phyloP scores from a whole-genome alignment of 2,113 vertebrate species.

The Butorides virescens region DNA sequence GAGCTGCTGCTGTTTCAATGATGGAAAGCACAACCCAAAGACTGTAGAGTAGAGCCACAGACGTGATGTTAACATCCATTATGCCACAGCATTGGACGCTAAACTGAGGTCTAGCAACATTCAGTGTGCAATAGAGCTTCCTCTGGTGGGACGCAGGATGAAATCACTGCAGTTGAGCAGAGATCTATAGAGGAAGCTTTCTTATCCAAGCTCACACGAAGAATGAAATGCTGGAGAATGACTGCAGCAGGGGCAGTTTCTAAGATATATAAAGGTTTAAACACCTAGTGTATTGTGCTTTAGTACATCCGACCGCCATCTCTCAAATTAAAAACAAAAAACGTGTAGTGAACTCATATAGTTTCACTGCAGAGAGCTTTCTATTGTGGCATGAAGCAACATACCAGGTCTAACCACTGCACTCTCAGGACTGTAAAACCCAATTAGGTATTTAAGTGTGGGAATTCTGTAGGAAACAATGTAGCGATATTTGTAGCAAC shows the following conservation, averaged over 20 bases:
- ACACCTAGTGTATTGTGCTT: neutral
- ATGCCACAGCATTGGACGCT: neutral
- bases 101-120: neutral
- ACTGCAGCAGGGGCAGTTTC: neutral
- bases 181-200: neutral
- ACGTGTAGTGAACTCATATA: rapidly evolving
- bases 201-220: neutral
- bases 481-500: neutral
- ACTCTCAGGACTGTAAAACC: neutral
- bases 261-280: neutral
- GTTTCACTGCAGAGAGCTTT: neutral
- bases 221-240: neutral
- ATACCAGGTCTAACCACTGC: neutral
- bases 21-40: neutral
- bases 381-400: neutral
- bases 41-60: neutral
- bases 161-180: neutral
- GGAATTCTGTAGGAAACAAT: neutral
- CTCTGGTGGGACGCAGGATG: neutral
- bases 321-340: neutral
- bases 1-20: neutral
- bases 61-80: neutral
- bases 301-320: neutral
- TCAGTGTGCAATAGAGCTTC: neutral
- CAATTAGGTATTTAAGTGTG: neutral